Percentiles rank a stretch among this genome's conserved stretches.
These are phyloP conservation scores for Neelides sp. DNA, from an alignment of 1,140 invertebrate genomes.

Conservation along the genomic window DNA sequence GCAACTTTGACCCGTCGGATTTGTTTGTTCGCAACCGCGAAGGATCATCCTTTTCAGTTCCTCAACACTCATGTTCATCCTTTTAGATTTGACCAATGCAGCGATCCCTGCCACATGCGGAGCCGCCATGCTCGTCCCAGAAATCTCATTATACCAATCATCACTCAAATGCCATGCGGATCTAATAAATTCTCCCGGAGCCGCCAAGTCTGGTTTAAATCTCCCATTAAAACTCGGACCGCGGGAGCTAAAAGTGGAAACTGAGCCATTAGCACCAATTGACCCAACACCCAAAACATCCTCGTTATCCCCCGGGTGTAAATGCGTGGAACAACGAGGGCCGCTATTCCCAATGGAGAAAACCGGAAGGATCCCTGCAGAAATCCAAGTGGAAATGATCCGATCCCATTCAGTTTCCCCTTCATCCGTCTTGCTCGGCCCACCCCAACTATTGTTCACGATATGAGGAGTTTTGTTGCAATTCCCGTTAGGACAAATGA, in stretches of 20 bases:
- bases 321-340: not conserved
- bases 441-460: conserved; percentile 9
- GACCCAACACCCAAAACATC: conserved; percentile 11
- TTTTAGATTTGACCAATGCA: not conserved
- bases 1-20: not conserved
- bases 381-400: too few relatives aligned
- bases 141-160: not conserved
- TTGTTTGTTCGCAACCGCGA: not conserved
- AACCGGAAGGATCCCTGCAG: not conserved
- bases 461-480: conserved; percentile 4
- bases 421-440: too few relatives aligned
- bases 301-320: not conserved
- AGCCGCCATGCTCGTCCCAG: conserved; percentile 9
- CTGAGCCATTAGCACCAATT: not conserved
- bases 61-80: not conserved
- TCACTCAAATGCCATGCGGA: conserved; percentile 7
- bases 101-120: conserved; percentile 11
- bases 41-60: not conserved
- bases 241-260: not conserved
- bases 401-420: too few relatives aligned
- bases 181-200: conserved; percentile 6
- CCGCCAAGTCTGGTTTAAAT: conserved; percentile 14
- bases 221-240: conserved; percentile 2
- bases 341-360: conserved; percentile 7
- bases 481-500: not conserved